Percentiles rank a stretch among this genome's conserved stretches.
These are phyloP conservation scores for Elaphurus davidianus DNA, from an alignment of 2,113 vertebrate genomes.

Conservation along the genomic window DNA sequence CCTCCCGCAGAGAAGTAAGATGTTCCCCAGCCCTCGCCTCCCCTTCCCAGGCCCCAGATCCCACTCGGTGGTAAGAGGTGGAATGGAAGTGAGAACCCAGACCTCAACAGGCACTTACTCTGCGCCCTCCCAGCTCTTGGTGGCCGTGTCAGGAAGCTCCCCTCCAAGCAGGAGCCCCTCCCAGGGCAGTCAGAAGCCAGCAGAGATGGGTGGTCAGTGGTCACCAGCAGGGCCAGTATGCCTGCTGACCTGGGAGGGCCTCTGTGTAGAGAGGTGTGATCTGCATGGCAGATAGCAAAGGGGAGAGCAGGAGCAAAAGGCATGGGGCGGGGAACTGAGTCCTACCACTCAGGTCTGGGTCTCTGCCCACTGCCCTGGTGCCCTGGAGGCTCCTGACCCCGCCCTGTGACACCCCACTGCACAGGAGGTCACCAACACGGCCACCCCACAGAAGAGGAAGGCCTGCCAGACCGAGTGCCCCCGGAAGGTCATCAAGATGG, in stretches of 20 bases:
- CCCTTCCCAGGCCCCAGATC: neutral
- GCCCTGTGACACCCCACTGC: neutral
- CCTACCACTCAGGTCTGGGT: neutral
- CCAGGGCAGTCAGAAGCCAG: neutral
- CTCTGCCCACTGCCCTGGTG: neutral
- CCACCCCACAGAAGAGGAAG: neutral
- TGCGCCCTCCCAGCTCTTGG: neutral
- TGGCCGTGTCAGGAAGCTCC: neutral
- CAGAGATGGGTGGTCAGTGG: neutral
- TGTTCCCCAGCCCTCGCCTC: neutral
- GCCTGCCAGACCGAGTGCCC: neutral
- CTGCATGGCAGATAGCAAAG: neutral
- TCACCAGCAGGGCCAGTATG: neutral
- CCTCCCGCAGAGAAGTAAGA: conserved; percentile 45
- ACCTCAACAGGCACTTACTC: neutral
- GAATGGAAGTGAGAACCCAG: neutral
- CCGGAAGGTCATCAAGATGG: conserved; percentile 75
- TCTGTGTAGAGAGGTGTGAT: neutral
- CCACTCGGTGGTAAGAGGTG: neutral
- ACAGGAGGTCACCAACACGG: neutral
- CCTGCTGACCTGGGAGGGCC: neutral
- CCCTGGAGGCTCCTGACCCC: neutral
- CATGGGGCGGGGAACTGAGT: neutral
- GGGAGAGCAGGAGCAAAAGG: neutral
- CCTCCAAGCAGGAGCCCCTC: neutral